These are phyloP conservation scores for Galerucella pusilla DNA, from an alignment of 2,888 invertebrate genomes.

Conservation along the genomic window DNA sequence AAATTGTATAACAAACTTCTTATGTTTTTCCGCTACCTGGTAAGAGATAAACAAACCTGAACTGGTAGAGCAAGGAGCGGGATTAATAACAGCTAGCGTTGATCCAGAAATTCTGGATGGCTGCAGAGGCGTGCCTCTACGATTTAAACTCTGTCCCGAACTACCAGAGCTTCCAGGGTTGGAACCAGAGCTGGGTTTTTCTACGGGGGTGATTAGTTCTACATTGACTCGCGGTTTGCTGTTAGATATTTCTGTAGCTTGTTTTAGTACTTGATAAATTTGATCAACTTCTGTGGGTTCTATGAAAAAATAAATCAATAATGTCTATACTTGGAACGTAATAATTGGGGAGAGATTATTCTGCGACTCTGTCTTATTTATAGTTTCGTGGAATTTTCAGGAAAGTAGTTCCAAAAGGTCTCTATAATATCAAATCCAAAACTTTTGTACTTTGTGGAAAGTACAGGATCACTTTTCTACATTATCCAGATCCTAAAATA, in stretches of 20 bases:
- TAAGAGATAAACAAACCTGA: constrained; percentile 71
- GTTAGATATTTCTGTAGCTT: constrained; percentile 88
- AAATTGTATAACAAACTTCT: constrained; percentile 1
- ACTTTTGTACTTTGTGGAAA: too few species aligned
- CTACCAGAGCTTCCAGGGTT: constrained; percentile 64
- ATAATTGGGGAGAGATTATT: too few species aligned
- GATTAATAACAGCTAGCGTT: constrained; percentile 72
- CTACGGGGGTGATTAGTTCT: constrained; percentile 59
- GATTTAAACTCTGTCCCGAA: constrained; percentile 69
- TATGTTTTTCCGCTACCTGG: constrained; percentile 21
- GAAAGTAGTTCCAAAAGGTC: too few species aligned
- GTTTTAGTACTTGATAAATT: constrained; percentile 94
- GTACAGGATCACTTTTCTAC: too few species aligned
- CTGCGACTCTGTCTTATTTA: too few species aligned
- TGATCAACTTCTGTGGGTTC: constrained; percentile 79
- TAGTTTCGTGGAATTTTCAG: too few species aligned
- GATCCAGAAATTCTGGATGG: constrained; percentile 64
- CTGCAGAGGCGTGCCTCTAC: constrained; percentile 60
- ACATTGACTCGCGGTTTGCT: constrained; percentile 60
- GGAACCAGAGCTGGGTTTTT: constrained; percentile 57
- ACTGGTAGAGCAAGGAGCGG: constrained; percentile 75
- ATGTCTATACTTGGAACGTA: background rate
- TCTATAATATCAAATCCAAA: too few species aligned
- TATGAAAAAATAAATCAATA: constrained; percentile 22
- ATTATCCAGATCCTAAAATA: too few species aligned